A percentile compares a stretch with the other conserved stretches of the same genome.
Evolutionary conservation across 2,113 vertebrate species (phyloP).

Genomic region (cattle (Bos taurus)): DNA sequence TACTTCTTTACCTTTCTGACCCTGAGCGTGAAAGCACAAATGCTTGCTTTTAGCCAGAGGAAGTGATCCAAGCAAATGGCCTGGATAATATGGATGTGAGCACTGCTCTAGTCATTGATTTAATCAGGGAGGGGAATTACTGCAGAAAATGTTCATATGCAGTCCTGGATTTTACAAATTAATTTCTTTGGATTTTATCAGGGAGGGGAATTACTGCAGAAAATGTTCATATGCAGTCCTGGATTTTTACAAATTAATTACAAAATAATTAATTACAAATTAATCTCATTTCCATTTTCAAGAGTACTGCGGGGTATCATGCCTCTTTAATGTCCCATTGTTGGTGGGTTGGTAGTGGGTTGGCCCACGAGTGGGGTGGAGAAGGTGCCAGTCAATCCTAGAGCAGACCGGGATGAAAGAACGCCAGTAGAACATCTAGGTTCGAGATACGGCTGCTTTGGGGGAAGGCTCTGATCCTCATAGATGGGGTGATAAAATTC

Average conservation of each 20-base stretch:
- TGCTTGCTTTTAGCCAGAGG: neutral
- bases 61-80: constrained; percentile 18
- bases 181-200: constrained; percentile 27
- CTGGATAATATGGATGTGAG: neutral
- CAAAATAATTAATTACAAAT: constrained; percentile 50
- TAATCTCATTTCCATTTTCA: constrained; percentile 48
- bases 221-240: neutral
- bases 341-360: neutral
- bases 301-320: neutral
- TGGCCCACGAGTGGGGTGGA: neutral
- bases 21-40: neutral
- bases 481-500: constrained; percentile 47
- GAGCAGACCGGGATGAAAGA: neutral
- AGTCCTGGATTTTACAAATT: constrained; percentile 45
- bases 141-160: neutral
- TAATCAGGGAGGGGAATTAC: constrained; percentile 45
- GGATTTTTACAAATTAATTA: constrained; percentile 54
- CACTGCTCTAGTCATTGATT: constrained; percentile 35
- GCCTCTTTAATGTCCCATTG: neutral
- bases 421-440: constrained; percentile 14
- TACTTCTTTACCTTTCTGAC: neutral
- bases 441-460: constrained; percentile 1
- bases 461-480: neutral
- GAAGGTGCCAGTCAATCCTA: neutral
- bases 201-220: constrained; percentile 14